Conservation (phyloP, 2,797 vertebrate genomes). For the Gallinago nigripennis region DNA sequence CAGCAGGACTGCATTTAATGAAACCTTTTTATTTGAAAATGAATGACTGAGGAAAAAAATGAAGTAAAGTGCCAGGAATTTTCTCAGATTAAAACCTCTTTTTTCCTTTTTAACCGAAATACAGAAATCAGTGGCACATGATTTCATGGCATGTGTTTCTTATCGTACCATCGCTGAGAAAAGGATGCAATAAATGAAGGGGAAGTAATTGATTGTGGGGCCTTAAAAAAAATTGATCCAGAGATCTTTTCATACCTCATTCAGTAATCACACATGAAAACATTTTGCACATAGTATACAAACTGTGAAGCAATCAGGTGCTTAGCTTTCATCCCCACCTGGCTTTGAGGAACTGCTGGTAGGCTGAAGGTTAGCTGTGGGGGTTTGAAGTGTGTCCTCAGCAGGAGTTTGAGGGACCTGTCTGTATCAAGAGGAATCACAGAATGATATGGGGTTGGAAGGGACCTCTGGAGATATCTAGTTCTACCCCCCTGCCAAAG, state of each 20-base stretch:
- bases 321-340: not conserved
- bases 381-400: not conserved
- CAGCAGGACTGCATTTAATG: not conserved
- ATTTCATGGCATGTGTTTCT: slow-evolving; percentile 1
- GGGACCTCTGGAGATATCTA: too few relatives aligned
- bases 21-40: not conserved
- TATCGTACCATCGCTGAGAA: not conserved
- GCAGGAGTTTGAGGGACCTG: not conserved
- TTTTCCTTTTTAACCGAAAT: not conserved
- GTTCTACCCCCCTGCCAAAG: too few relatives aligned
- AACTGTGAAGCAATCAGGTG: not conserved
- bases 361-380: not conserved
- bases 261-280: not conserved
- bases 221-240: not conserved
- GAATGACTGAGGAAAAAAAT: not conserved
- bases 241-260: not conserved
- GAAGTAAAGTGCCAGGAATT: not conserved
- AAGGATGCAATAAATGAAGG: not conserved
- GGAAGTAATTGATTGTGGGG: not conserved
- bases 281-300: not conserved
- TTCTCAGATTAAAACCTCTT: not conserved
- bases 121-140: not conserved
- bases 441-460: too few relatives aligned
- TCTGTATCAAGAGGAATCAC: not conserved
- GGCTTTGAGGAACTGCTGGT: not conserved